phyloP scores from a whole-genome alignment of 2,888 invertebrate genomes.

The Tenthredo distinguenda region DNA sequence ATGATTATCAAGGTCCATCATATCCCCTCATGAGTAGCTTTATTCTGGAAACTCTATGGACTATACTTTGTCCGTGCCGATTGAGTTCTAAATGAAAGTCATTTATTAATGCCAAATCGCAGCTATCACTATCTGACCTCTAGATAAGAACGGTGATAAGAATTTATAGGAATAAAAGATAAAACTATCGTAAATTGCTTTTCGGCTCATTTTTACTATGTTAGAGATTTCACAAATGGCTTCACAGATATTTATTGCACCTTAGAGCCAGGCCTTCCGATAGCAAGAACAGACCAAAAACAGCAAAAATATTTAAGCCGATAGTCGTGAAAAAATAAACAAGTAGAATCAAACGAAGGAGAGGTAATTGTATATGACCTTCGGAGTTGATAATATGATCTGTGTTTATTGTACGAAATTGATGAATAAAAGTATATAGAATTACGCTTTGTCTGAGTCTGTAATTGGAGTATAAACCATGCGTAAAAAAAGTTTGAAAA shows the following conservation, averaged over 20 bases:
- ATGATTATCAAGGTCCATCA: not conserved
- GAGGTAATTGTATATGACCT: slow-evolving; percentile 14
- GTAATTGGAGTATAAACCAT: not conserved
- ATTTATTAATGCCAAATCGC: not conserved
- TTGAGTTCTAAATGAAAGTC: slow-evolving; percentile 60
- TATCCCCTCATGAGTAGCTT: not conserved
- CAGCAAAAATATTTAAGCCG: not conserved
- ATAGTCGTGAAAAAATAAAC: not conserved
- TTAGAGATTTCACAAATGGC: not conserved
- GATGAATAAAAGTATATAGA: not conserved
- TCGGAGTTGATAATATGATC: not conserved
- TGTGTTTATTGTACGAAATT: not conserved
- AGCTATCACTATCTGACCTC: not conserved
- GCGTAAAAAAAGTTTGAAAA: not conserved
- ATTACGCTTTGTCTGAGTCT: not conserved
- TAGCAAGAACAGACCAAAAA: not conserved
- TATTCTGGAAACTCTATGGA: not conserved
- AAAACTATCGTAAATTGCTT: not conserved
- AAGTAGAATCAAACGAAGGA: not conserved
- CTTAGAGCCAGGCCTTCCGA: not conserved
- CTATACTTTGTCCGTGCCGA: not conserved
- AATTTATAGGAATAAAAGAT: not conserved
- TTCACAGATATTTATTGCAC: not conserved
- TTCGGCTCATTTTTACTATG: not conserved
- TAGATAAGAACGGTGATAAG: not conserved